phyloP scores from a whole-genome alignment of 2,113 vertebrate species.

The Mungos mungo region DNA sequence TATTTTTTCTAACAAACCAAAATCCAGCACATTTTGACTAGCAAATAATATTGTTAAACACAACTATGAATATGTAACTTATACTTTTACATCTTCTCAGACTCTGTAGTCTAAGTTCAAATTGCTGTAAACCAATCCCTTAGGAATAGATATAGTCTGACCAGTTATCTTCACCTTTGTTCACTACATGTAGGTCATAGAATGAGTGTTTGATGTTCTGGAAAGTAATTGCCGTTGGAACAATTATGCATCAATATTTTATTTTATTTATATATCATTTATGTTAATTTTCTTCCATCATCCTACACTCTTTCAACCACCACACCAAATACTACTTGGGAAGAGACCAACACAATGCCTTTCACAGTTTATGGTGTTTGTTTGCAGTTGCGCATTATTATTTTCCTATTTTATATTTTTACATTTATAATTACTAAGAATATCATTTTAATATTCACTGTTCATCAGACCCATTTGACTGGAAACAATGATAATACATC shows the following conservation, averaged over 20 bases:
- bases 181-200: neutral
- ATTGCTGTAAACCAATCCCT: neutral
- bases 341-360: neutral
- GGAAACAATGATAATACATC: neutral
- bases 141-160: neutral
- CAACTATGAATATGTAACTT: neutral
- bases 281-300: neutral
- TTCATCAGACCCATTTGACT: neutral
- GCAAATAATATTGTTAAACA: conserved; percentile 5
- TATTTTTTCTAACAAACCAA: conserved; percentile 23
- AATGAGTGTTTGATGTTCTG: neutral
- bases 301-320: neutral
- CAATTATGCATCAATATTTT: neutral
- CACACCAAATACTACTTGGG: neutral
- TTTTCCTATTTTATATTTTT: neutral
- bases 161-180: neutral
- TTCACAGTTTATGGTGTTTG: neutral
- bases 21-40: conserved; percentile 12
- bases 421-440: neutral
- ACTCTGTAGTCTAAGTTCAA: neutral
- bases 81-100: neutral
- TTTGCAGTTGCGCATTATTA: neutral
- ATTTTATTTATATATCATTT: neutral
- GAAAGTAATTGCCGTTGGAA: neutral
- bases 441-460: neutral